phyloP scores from a whole-genome alignment of 2,888 invertebrate genomes.

The Scotopteryx bipunctaria region DNA sequence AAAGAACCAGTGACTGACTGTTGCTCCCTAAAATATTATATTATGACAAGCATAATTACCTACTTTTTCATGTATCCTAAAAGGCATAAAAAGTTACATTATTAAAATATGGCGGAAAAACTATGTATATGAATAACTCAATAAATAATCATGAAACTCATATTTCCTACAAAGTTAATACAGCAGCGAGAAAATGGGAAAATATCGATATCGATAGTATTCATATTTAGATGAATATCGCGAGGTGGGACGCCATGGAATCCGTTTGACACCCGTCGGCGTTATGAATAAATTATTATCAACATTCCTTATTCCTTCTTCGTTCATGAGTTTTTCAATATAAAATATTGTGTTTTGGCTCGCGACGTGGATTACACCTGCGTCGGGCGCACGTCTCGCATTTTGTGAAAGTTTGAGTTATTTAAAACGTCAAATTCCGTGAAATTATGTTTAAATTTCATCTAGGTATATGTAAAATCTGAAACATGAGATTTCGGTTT shows the following conservation, averaged over 20 bases:
- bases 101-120: too few species aligned
- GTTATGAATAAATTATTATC: slow-evolving; percentile 41
- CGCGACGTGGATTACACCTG: slow-evolving; percentile 16
- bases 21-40: too few species aligned
- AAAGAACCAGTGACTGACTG: too few species aligned
- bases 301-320: slow-evolving; percentile 32
- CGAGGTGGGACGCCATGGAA: slow-evolving; percentile 20
- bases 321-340: slow-evolving; percentile 32
- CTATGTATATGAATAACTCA: too few species aligned
- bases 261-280: slow-evolving; percentile 27
- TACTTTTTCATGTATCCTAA: too few species aligned
- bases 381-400: slow-evolving; percentile 7
- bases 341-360: slow-evolving; percentile 23
- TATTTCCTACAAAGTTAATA: neutral
- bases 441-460: too few species aligned
- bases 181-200: neutral
- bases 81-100: too few species aligned
- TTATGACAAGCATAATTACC: too few species aligned
- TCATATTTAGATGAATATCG: slow-evolving; percentile 1
- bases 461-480: too few species aligned
- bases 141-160: neutral
- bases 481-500: too few species aligned
- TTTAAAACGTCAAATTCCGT: too few species aligned
- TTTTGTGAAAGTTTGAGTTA: too few species aligned
- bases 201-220: slow-evolving; percentile 9